phyloP scores from a whole-genome alignment of 1,140 invertebrate species.

The Phymorhynchus buccinoides region DNA sequence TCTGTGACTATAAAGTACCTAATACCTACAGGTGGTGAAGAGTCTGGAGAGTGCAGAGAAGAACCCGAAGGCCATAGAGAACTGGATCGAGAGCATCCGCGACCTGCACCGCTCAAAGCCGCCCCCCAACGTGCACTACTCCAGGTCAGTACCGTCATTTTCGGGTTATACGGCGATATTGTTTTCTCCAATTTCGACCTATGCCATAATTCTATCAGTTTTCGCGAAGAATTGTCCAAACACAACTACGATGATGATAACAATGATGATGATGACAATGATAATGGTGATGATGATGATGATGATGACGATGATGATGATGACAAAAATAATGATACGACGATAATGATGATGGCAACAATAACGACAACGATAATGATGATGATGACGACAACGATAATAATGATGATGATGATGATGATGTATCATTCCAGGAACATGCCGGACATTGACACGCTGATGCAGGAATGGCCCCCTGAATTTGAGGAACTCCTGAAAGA shows the following conservation, averaged over 20 bases:
- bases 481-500: constrained; percentile 87
- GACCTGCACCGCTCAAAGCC: constrained; percentile 88
- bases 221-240: too few species aligned
- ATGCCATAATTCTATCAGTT: too few species aligned
- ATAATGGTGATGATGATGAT: background rate
- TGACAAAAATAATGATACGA: too few species aligned
- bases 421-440: constrained; percentile 80
- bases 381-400: background rate
- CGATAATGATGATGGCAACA: background rate
- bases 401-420: background rate
- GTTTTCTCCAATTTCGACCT: too few species aligned
- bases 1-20: too few species aligned
- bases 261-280: background rate
- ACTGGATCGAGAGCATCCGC: constrained; percentile 94
- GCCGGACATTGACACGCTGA: constrained; percentile 93
- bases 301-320: too few species aligned
- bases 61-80: constrained; percentile 89
- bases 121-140: constrained; percentile 88
- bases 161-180: too few species aligned
- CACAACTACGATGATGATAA: background rate
- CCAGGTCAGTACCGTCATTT: constrained; percentile 78
- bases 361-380: background rate
- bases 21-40: constrained; percentile 83
- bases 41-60: constrained; percentile 89
- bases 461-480: constrained; percentile 94